These are phyloP conservation scores for Philonicus albiceps DNA, from an alignment of 2,888 invertebrate genomes.

Conservation along the genomic window DNA sequence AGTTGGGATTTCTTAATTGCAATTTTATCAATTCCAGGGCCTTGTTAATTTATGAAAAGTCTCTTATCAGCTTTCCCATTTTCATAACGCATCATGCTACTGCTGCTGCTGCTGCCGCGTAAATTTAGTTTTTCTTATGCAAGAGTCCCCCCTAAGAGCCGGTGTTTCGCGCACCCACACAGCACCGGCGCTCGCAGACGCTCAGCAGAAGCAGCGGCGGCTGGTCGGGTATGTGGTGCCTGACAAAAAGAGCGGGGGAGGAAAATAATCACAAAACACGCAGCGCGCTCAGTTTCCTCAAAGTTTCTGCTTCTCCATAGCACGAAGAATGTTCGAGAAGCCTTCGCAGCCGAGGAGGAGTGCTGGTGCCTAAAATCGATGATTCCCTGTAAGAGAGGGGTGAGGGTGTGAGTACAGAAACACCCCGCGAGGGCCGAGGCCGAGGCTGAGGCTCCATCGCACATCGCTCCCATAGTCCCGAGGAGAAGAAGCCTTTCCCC, in stretches of 20 bases:
- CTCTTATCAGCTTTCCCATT: not conserved
- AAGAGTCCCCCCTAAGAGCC: not conserved
- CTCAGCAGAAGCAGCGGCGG: not conserved
- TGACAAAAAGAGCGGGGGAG: not conserved
- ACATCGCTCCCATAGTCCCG: not conserved
- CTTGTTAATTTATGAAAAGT: not conserved
- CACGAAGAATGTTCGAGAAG: constrained; percentile 22
- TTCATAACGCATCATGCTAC: not conserved
- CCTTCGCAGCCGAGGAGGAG: not conserved
- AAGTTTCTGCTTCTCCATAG: not conserved
- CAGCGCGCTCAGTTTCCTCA: not conserved
- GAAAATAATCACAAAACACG: not conserved
- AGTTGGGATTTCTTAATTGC: not conserved
- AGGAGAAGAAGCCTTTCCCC: not conserved
- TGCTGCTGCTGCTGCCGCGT: not conserved
- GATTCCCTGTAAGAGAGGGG: not conserved
- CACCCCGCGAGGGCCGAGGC: not conserved
- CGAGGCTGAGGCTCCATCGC: not conserved
- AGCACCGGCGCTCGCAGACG: not conserved
- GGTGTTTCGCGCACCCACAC: not conserved
- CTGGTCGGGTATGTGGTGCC: no score
- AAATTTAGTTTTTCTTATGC: not conserved
- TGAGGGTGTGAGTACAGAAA: not conserved
- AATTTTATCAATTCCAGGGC: not conserved
- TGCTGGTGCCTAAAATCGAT: not conserved